Base-by-base conservation (phyloP, 2,888 invertebrate genomes). In the Aquatica leii region DNA sequence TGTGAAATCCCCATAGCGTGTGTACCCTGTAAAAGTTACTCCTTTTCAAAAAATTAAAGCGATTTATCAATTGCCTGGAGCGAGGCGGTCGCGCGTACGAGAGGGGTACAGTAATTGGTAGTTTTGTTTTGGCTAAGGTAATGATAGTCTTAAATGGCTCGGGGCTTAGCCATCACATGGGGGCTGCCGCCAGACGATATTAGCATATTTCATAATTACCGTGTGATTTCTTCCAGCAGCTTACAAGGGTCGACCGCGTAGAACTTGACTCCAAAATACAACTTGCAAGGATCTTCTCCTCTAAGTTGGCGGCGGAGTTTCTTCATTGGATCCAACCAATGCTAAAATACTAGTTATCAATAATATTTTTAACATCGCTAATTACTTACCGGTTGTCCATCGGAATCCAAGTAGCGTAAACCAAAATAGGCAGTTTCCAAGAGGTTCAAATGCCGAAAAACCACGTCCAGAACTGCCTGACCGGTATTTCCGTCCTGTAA, bases 191-290 rank as follows among this genome's bases (percentile, higher is more conserved):
- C 63, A 67, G 68, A 69, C 53, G 52, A 59, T 63, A 68, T 70
- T 70, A 67, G 66, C 70, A 70, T 69, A 66, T 69, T 64, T 58
- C 53, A 58, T 63, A 54, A 62, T 81, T 84, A 95, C 95, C 96
- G 89, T 62, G 97, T 97, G 76, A 97, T 96, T 85, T 98, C 97
- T 84, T 97, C 97, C 65, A 94, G 86, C 64, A 98, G 86, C 81
- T 97, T 97, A 84, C 97, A 97, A 0, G 97, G 97, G 84, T 98
- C 97, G 0, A 95, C 95, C 1, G 97, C 95, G 83, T 98, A 98
- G 83, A 97, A 98, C 83, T 97, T 97, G 68, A 98, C 96, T 62
- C 97, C 96, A 80, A 98, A 97, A 83, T 97, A 97, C 74, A 97
- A 89, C 61, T 94, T 95, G 82, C 93, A 92, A 82, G 73, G 86